Conservation (phyloP, 2,888 invertebrate genomes). For the Panzeria rudis region DNA sequence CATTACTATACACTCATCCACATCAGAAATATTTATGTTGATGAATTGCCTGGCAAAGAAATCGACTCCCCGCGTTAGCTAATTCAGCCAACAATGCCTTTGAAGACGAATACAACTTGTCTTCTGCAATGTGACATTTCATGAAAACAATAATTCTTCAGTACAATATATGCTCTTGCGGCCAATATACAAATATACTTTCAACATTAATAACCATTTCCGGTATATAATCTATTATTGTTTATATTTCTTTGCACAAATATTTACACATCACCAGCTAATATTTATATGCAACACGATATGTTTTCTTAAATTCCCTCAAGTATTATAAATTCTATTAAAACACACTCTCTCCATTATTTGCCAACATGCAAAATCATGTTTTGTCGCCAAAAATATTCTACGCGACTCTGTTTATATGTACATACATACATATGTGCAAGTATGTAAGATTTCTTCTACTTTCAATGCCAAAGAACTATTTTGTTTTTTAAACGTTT, state of each 20-base stretch:
- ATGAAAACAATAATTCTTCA: not conserved
- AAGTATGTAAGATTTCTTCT: not conserved
- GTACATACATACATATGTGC: too few relatives aligned
- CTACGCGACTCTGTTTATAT: not conserved
- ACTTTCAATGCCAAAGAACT: not conserved
- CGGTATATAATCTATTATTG: constrained; percentile 15
- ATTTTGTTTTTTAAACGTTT: constrained; percentile 38
- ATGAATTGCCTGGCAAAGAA: too few relatives aligned
- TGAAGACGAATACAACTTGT: too few relatives aligned
- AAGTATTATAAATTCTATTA: constrained; percentile 60
- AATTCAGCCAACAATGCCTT: too few relatives aligned
- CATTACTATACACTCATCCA: too few relatives aligned
- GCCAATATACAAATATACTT: not conserved
- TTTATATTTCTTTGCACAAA: not conserved
- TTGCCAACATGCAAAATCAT: constrained; percentile 58
- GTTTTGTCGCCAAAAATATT: constrained; percentile 59
- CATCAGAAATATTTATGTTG: too few relatives aligned
- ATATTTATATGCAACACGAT: not conserved
- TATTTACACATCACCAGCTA: constrained; percentile 24
- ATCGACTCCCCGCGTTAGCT: too few relatives aligned
- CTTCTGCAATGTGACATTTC: too few relatives aligned
- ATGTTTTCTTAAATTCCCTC: constrained; percentile 56
- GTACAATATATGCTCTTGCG: not conserved
- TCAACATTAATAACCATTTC: not conserved
- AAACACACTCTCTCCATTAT: constrained; percentile 57